These are phyloP conservation scores for Charina bottae DNA, from an alignment of 2,113 vertebrate species.

Conservation along the genomic window DNA sequence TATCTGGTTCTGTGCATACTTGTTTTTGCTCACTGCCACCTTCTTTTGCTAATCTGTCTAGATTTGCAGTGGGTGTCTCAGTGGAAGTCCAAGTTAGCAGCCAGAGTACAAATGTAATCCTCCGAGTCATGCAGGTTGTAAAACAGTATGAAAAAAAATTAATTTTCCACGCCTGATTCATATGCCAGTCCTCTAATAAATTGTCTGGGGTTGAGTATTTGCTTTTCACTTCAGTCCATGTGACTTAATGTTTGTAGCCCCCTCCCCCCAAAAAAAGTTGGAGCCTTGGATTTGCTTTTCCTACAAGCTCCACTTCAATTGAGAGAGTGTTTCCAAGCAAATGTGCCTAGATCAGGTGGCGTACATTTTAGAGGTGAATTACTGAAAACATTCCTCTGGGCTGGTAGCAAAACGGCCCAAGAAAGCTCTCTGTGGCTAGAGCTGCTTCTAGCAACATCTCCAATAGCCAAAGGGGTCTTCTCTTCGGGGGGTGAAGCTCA, in stretches of 20 bases:
- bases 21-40: background rate
- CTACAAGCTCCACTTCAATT: background rate
- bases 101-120: background rate
- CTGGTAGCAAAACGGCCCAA: background rate
- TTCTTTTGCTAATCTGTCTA: background rate
- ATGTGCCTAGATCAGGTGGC: too few relatives aligned
- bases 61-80: background rate
- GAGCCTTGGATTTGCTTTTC: background rate
- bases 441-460: background rate
- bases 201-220: background rate
- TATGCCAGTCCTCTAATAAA: background rate
- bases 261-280: background rate
- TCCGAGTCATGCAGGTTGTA: background rate
- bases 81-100: background rate
- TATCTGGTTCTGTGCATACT: background rate
- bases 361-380: background rate
- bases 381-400: background rate
- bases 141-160: background rate
- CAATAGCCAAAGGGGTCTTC: background rate
- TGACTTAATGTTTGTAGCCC: background rate
- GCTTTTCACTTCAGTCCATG: background rate
- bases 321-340: background rate
- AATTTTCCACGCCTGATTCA: background rate
- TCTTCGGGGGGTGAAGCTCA: background rate
- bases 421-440: background rate